Percentiles rank a stretch among this genome's conserved stretches.
phyloP scores from a whole-genome alignment of 2,113 vertebrate genomes.

The Esox niger region DNA sequence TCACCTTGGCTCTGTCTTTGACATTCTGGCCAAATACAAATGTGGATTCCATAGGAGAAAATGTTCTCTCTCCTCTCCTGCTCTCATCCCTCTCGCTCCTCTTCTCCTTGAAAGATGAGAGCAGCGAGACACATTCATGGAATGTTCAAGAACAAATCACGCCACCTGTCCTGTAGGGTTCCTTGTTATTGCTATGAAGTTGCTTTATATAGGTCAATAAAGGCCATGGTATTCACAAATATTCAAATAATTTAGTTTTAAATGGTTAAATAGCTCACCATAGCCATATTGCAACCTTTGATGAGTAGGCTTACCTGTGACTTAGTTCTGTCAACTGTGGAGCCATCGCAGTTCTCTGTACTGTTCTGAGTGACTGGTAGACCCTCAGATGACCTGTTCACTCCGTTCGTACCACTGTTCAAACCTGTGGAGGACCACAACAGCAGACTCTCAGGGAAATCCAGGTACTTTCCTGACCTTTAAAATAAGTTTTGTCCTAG shows the following conservation, averaged over 20 bases:
- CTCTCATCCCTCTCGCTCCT: constrained; percentile 41
- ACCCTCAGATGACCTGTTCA: constrained; percentile 60
- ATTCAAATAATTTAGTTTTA: too few relatives aligned
- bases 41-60: constrained; percentile 51
- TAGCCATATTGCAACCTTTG: too few relatives aligned
- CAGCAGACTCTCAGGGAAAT: not conserved
- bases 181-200: too few relatives aligned
- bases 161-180: not conserved
- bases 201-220: too few relatives aligned
- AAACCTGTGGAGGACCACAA: constrained; percentile 39
- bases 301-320: constrained; percentile 14
- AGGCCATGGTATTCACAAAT: too few relatives aligned
- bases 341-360: constrained; percentile 50
- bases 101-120: constrained; percentile 51
- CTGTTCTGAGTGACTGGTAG: constrained; percentile 42
- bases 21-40: constrained; percentile 85
- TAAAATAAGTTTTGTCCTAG: not conserved
- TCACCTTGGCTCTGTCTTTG: constrained; percentile 67
- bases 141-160: too few relatives aligned
- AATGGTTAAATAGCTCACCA: too few relatives aligned
- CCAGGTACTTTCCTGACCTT: too few relatives aligned
- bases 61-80: constrained; percentile 52
- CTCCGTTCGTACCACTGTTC: constrained; percentile 79
- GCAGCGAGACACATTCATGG: not conserved
- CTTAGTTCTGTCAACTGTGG: not conserved